Conservation (phyloP, 2,888 invertebrate species). For the Lasioglossum malachurum region DNA sequence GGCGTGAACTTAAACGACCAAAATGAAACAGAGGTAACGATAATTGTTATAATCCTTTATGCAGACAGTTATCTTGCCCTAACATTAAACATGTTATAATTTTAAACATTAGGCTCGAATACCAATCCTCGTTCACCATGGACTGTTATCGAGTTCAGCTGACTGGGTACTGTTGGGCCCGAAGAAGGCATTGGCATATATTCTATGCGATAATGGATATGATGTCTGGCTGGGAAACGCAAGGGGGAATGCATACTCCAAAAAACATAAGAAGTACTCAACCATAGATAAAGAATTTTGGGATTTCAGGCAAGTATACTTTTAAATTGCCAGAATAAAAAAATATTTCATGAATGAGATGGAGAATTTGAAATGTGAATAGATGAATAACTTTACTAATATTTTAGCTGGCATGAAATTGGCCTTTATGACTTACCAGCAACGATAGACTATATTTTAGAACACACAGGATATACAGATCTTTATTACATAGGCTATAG, state of each 20-base stretch:
- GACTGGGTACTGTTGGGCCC: constrained; percentile 83
- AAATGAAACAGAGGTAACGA: constrained; percentile 8
- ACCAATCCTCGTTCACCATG: constrained; percentile 80
- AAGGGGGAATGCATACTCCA: constrained; percentile 82
- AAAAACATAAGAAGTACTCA: constrained; percentile 78
- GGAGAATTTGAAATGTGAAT: neutral
- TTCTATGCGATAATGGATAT: constrained; percentile 79
- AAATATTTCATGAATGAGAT: neutral
- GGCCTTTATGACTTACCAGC: constrained; percentile 87
- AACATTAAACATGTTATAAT: neutral
- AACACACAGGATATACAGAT: constrained; percentile 84
- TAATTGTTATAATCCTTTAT: neutral
- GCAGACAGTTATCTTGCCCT: neutral
- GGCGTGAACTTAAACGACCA: neutral
- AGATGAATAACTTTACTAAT: constrained; percentile 25
- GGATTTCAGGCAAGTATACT: constrained; percentile 80
- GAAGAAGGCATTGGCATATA: constrained; percentile 81
- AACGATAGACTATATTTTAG: constrained; percentile 86
- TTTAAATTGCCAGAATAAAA: neutral
- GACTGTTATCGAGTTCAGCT: constrained; percentile 81
- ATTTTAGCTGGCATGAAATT: constrained; percentile 87
- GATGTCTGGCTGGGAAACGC: constrained; percentile 83
- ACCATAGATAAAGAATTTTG: constrained; percentile 82
- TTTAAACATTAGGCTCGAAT: neutral
- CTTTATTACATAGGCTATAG: constrained; percentile 88